phyloP scores from a whole-genome alignment of 2,113 vertebrate species.

The Cyphomyrus plagiostoma region DNA sequence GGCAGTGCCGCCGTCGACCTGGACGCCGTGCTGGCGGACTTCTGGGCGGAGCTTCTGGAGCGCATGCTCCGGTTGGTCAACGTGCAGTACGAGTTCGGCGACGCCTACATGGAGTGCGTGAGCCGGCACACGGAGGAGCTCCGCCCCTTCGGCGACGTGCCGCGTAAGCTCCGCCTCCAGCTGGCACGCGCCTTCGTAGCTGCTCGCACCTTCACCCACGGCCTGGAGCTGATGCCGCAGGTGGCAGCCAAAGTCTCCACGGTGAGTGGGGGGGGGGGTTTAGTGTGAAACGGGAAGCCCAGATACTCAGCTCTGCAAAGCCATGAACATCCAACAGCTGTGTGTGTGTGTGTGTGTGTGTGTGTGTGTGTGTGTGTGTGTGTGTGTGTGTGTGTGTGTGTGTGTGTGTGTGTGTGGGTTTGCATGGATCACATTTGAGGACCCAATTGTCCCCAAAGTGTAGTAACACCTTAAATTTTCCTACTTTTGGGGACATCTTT shows the following conservation, averaged over 20 bases:
- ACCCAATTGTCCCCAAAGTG: too few relatives aligned
- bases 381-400: neutral
- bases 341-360: neutral
- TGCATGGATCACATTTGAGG: too few relatives aligned
- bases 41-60: slow-evolving; percentile 91
- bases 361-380: too few relatives aligned
- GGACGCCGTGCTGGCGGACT: slow-evolving; percentile 90
- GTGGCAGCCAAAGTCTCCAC: slow-evolving; percentile 92
- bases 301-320: too few relatives aligned
- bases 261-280: slow-evolving; percentile 59
- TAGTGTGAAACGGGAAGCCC: neutral
- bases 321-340: neutral
- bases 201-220: slow-evolving; percentile 83
- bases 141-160: slow-evolving; percentile 91
- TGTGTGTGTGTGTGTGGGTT: too few relatives aligned
- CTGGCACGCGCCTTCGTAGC: slow-evolving; percentile 83
- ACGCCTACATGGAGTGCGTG: slow-evolving; percentile 89
- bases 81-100: slow-evolving; percentile 86
- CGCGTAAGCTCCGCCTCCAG: slow-evolving; percentile 86
- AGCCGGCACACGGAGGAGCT: slow-evolving; percentile 89
- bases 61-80: slow-evolving; percentile 94
- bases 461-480: too few relatives aligned
- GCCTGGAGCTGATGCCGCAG: slow-evolving; percentile 89
- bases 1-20: slow-evolving; percentile 80
- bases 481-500: too few relatives aligned